A percentile compares a stretch with the other conserved stretches of the same genome.
phyloP scores from a whole-genome alignment of 2,888 invertebrate genomes.

The Augochlorella aurata region DNA sequence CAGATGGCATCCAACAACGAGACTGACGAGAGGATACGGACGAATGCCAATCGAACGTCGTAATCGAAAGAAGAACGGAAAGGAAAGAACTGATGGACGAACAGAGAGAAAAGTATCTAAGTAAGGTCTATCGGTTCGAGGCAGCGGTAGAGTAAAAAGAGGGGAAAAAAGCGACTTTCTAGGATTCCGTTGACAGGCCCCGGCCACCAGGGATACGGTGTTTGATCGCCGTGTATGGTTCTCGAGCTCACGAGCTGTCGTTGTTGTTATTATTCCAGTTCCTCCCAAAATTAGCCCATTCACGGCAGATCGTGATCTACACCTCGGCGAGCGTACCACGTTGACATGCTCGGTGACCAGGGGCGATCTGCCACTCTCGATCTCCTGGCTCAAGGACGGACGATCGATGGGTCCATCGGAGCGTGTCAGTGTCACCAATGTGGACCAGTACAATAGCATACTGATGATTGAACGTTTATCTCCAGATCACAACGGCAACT shows the following conservation, averaged over 20 bases:
- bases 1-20: constrained; percentile 33
- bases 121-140: neutral
- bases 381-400: constrained; percentile 90
- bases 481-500: constrained; percentile 90
- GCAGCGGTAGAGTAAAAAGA: neutral
- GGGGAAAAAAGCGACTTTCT: constrained; percentile 25
- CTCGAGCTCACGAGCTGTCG: constrained; percentile 63
- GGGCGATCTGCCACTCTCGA: constrained; percentile 89
- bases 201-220: constrained; percentile 7
- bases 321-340: constrained; percentile 89
- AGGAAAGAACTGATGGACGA: neutral
- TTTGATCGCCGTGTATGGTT: constrained; percentile 41
- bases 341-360: constrained; percentile 89
- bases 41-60: neutral
- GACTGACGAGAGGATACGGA: neutral
- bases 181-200: constrained; percentile 34
- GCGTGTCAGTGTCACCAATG: constrained; percentile 87
- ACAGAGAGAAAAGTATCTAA: neutral
- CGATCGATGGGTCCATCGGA: constrained; percentile 85
- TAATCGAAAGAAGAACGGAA: neutral
- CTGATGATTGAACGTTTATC: constrained; percentile 89
- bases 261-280: constrained; percentile 84
- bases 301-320: constrained; percentile 86
- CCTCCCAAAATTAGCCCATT: constrained; percentile 91
- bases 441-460: constrained; percentile 90